Evolutionary conservation across 2,888 invertebrate genomes (phyloP).

Genomic region (Eupithecia vulgata): DNA sequence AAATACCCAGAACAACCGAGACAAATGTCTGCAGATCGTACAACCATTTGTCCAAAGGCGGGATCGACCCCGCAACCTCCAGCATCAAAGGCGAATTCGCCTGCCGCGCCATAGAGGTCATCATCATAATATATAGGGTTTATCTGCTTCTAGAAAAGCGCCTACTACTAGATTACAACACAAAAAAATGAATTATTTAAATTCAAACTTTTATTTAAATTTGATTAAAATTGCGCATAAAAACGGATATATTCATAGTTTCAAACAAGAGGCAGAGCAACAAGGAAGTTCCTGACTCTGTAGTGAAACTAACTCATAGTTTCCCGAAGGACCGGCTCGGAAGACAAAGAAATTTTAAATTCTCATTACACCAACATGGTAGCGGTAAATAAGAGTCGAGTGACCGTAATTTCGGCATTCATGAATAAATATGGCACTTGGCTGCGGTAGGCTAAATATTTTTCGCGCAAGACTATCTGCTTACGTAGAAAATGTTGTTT

Average conservation of each 20-base stretch:
- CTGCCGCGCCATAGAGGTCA: too few relatives aligned
- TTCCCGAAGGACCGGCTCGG: slow-evolving; percentile 33
- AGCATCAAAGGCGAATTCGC: too few relatives aligned
- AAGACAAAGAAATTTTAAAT: slow-evolving; percentile 41
- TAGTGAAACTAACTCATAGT: slow-evolving; percentile 42
- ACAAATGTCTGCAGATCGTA: too few relatives aligned
- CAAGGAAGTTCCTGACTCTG: slow-evolving; percentile 40
- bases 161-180: too few relatives aligned
- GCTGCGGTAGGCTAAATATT: slow-evolving; percentile 34
- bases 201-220: slow-evolving; percentile 10
- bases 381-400: slow-evolving; percentile 38
- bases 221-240: slow-evolving; percentile 37
- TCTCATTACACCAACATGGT: slow-evolving; percentile 38
- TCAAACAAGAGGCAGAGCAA: slow-evolving; percentile 37
- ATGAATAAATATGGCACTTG: slow-evolving; percentile 39
- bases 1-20: too few relatives aligned
- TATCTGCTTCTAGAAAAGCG: not conserved
- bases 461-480: slow-evolving; percentile 29
- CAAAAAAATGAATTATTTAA: not conserved
- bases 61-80: too few relatives aligned
- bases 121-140: not conserved
- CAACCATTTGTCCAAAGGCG: too few relatives aligned
- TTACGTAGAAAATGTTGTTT: slow-evolving; percentile 34
- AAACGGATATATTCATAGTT: slow-evolving; percentile 36
- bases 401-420: slow-evolving; percentile 40